These are phyloP conservation scores for Chaitophorus viminalis DNA, from an alignment of 2,888 invertebrate genomes.

Conservation along the genomic window DNA sequence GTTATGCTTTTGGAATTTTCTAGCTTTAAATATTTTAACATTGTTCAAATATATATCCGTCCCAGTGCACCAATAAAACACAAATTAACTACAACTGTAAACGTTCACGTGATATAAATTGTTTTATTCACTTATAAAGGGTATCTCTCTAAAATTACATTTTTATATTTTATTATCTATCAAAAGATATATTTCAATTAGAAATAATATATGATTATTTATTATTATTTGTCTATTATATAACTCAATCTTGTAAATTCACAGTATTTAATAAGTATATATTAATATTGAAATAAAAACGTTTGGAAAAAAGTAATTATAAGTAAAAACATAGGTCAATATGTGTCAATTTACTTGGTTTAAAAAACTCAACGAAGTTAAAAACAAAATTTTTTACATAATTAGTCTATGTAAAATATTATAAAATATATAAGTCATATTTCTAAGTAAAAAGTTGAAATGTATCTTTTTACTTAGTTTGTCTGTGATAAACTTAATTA, in stretches of 20 bases:
- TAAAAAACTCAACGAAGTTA: neutral
- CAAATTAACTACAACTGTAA: neutral
- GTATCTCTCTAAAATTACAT: neutral
- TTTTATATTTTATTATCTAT: neutral
- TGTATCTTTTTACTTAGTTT: conserved; percentile 17
- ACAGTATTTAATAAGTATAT: too few species aligned
- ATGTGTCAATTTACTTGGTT: neutral
- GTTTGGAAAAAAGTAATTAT: neutral
- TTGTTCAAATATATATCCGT: conserved; percentile 26
- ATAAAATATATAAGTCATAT: neutral
- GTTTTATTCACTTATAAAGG: neutral
- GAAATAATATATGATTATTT: too few species aligned
- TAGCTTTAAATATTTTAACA: neutral
- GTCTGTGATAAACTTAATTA: conserved; percentile 25
- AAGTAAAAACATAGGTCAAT: neutral
- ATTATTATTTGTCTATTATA: too few species aligned
- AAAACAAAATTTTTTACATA: neutral
- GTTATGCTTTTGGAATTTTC: neutral
- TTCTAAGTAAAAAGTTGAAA: neutral
- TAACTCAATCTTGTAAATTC: too few species aligned
- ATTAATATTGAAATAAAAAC: neutral
- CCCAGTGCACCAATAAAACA: conserved; percentile 1
- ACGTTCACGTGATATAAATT: neutral
- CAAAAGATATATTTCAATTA: neutral
- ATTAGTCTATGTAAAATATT: conserved; percentile 6